These are phyloP conservation scores for Orgyia antiqua DNA, from an alignment of 2,888 invertebrate species.

Conservation along the genomic window DNA sequence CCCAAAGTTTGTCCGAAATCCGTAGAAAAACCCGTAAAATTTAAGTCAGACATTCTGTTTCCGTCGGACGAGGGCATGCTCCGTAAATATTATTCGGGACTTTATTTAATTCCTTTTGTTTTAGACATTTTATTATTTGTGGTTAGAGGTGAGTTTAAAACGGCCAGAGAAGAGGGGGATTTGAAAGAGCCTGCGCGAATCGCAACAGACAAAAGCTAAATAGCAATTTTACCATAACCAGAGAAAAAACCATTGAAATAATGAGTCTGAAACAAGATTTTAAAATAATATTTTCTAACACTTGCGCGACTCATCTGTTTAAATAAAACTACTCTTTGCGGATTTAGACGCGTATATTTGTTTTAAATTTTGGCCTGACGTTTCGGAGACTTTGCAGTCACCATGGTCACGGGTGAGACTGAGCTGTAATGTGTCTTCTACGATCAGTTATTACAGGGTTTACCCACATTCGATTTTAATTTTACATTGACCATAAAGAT, in stretches of 20 bases:
- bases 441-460: too few species aligned
- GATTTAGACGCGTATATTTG: too few species aligned
- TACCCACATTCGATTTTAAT: too few species aligned
- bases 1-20: slow-evolving; percentile 56
- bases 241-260: slow-evolving; percentile 37
- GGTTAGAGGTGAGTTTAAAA: slow-evolving; percentile 36
- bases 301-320: too few species aligned
- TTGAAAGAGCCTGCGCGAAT: slow-evolving; percentile 30
- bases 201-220: slow-evolving; percentile 27
- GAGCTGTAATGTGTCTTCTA: too few species aligned
- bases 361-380: too few species aligned
- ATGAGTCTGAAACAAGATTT: slow-evolving; percentile 54
- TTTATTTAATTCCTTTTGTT: slow-evolving; percentile 68
- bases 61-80: slow-evolving; percentile 48
- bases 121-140: slow-evolving; percentile 61
- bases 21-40: slow-evolving; percentile 60
- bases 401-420: too few species aligned
- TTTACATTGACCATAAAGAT: too few species aligned
- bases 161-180: slow-evolving; percentile 22
- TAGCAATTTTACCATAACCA: slow-evolving; percentile 30
- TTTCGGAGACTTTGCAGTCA: too few species aligned
- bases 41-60: slow-evolving; percentile 59
- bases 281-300: too few species aligned
- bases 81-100: slow-evolving; percentile 68
- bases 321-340: too few species aligned